Evolutionary conservation across 2,888 invertebrate genomes (phyloP).

Genomic region (Thalpophila matura): DNA sequence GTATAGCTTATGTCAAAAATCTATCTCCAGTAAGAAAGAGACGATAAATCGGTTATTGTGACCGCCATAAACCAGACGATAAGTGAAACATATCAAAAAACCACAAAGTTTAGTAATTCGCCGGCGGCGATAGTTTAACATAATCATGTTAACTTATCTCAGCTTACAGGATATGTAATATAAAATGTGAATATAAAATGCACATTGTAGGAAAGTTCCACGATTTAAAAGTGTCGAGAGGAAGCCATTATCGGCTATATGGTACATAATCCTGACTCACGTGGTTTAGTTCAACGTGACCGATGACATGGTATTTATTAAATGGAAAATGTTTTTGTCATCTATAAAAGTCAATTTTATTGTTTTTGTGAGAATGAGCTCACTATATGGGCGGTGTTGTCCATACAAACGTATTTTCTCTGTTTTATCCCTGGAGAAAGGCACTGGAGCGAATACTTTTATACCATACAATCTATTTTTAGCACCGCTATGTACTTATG

Average conservation of each 20-base stretch:
- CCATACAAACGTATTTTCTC: too few species aligned
- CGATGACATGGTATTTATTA: conserved; percentile 19
- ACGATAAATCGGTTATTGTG: not conserved
- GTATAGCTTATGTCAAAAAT: too few species aligned
- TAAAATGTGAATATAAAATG: conserved; percentile 63
- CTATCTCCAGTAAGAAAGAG: too few species aligned
- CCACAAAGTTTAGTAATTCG: conserved; percentile 31
- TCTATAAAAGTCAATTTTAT: conserved; percentile 52
- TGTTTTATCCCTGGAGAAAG: too few species aligned
- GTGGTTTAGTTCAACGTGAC: conserved; percentile 69
- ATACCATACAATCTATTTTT: too few species aligned
- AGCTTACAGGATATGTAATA: conserved; percentile 61
- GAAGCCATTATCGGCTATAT: conserved; percentile 69
- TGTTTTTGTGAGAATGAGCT: conserved; percentile 37
- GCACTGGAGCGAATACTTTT: too few species aligned
- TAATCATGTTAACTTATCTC: conserved; percentile 57
- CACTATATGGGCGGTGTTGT: too few species aligned
- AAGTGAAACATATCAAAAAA: conserved; percentile 20
- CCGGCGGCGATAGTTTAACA: conserved; percentile 43
- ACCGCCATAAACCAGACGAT: not conserved
- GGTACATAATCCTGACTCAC: conserved; percentile 70
- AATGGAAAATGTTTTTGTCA: conserved; percentile 28
- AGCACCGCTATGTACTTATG: too few species aligned
- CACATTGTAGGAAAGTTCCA: conserved; percentile 62
- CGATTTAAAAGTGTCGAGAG: conserved; percentile 65